Conservation (phyloP, 2,888 invertebrate species). For the Trichogramma evanescens region DNA sequence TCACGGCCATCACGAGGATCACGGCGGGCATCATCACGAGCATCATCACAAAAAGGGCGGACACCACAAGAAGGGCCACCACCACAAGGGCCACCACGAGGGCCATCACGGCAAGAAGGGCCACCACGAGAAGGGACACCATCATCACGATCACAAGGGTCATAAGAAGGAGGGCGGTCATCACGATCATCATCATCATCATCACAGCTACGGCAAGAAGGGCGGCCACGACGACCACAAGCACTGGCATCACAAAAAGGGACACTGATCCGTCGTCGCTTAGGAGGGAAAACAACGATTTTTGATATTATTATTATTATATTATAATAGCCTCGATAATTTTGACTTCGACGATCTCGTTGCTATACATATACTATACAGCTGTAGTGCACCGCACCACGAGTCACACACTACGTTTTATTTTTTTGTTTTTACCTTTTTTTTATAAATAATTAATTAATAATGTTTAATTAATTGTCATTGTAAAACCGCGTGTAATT, state of each 20-base stretch:
- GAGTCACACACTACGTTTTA: too few species aligned
- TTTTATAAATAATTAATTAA: too few species aligned
- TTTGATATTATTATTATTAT: too few species aligned
- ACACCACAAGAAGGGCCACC: conserved; percentile 73
- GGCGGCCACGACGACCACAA: conserved; percentile 74
- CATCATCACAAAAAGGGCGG: conserved; percentile 78
- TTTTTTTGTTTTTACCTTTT: too few species aligned
- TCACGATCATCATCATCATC: conserved; percentile 68
- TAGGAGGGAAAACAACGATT: too few species aligned
- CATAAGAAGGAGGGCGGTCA: conserved; percentile 74
- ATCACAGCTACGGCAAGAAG: conserved; percentile 70
- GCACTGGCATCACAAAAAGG: conserved; percentile 63
- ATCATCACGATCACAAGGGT: conserved; percentile 72
- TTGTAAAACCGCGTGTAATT: too few species aligned
- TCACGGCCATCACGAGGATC: conserved; percentile 73
- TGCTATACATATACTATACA: too few species aligned
- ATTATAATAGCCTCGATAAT: too few species aligned
- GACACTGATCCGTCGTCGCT: conserved; percentile 32
- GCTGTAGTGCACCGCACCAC: too few species aligned
- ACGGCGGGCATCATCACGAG: conserved; percentile 72
- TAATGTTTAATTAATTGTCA: too few species aligned
- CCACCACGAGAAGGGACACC: conserved; percentile 71
- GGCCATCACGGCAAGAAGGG: conserved; percentile 77
- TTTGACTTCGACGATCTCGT: too few species aligned
- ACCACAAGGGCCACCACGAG: conserved; percentile 68